Evolutionary conservation across 2,888 invertebrate species (phyloP).

Genomic region (Cephalotes varians): DNA sequence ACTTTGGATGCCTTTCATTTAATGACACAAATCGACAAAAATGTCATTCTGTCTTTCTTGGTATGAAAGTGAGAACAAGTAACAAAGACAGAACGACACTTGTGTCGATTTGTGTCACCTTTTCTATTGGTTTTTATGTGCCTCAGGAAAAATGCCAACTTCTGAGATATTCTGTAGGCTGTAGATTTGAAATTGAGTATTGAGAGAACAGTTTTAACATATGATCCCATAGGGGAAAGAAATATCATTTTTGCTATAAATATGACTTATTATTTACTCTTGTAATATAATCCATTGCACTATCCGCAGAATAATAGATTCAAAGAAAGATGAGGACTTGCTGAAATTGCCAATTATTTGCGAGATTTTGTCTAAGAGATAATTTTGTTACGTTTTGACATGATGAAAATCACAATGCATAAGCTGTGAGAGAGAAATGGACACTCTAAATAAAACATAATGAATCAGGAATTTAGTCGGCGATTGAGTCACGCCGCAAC

Average conservation of each 20-base stretch:
- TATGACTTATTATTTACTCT: constrained; percentile 11
- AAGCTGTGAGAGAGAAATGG: not conserved
- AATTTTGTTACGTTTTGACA: constrained; percentile 12
- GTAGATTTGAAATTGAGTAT: not conserved
- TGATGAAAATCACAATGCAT: not conserved
- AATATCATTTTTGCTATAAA: not conserved
- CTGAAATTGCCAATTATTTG: constrained; percentile 13
- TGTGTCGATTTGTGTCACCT: too few relatives aligned
- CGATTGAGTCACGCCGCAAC: constrained; percentile 21
- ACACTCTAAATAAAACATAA: constrained; percentile 29
- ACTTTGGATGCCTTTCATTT: too few relatives aligned
- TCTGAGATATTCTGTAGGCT: not conserved
- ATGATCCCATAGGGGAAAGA: not conserved
- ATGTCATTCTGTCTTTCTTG: too few relatives aligned
- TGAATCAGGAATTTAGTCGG: constrained; percentile 33
- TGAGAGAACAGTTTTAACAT: not conserved
- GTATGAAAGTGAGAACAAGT: too few relatives aligned
- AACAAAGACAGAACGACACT: too few relatives aligned
- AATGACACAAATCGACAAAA: too few relatives aligned
- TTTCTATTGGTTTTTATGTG: not conserved
- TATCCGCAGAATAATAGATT: not conserved
- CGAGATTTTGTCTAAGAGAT: not conserved
- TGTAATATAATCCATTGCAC: not conserved
- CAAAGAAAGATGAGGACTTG: constrained; percentile 19
- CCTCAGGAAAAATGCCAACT: not conserved